Evolutionary conservation across 1,140 invertebrate genomes (phyloP).

Genomic region (Choristoneura fumiferana): DNA sequence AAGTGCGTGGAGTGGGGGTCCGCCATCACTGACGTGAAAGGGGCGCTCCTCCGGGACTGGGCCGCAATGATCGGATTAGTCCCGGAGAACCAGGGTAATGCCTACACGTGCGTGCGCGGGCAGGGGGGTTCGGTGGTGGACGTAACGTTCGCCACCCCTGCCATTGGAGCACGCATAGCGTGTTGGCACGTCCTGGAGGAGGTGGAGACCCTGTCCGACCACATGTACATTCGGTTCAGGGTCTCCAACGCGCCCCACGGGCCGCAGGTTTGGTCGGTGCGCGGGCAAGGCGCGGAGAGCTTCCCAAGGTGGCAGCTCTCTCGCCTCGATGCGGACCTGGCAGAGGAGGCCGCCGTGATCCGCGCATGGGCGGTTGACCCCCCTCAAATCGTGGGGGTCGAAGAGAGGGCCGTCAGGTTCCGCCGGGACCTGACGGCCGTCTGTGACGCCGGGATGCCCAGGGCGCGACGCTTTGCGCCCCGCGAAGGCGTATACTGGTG

Average conservation of each 20-base stretch:
- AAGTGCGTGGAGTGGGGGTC: constrained; percentile 26
- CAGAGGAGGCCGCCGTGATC: neutral
- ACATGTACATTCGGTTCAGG: constrained; percentile 25
- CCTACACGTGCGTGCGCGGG: constrained; percentile 30
- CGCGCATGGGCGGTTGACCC: neutral
- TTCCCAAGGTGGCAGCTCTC: neutral
- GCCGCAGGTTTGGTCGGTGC: too few relatives aligned
- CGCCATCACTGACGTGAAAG: constrained; percentile 15
- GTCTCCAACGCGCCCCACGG: constrained; percentile 6
- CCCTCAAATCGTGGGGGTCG: too few relatives aligned
- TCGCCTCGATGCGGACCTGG: neutral
- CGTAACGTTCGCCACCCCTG: too few relatives aligned
- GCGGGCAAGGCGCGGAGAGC: too few relatives aligned
- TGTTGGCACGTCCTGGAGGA: constrained; percentile 25
- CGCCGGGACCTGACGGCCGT: too few relatives aligned
- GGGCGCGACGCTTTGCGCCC: neutral
- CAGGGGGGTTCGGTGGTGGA: too few relatives aligned
- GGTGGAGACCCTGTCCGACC: too few relatives aligned
- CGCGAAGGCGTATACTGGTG: constrained; percentile 4
- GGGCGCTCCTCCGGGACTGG: constrained; percentile 26
- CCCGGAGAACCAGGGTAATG: constrained; percentile 23
- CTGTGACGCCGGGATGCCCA: neutral
- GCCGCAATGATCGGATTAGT: too few relatives aligned
- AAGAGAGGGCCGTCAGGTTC: too few relatives aligned
- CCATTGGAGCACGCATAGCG: constrained; percentile 14